Evolutionary conservation across 2,888 invertebrate species (phyloP).

Genomic region (Phrixothrix hirtus): DNA sequence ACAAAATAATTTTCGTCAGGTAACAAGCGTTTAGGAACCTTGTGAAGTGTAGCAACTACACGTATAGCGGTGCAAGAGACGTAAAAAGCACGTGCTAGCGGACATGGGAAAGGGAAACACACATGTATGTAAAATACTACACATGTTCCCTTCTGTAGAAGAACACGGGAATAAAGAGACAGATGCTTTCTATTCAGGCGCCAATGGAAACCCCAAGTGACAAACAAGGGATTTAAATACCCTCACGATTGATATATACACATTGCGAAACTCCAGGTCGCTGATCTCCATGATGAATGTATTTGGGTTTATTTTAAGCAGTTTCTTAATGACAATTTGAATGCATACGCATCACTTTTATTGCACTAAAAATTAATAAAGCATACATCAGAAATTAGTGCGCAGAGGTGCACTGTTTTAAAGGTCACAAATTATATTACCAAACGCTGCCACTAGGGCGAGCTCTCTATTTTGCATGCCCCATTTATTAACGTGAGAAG

Average conservation of each 20-base stretch:
- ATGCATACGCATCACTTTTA: no score
- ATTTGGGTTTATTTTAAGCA: no score
- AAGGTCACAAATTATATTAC: no score
- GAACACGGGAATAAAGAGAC: slow-evolving; percentile 31
- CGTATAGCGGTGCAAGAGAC: slow-evolving; percentile 23
- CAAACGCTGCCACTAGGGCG: no score
- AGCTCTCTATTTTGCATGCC: no score
- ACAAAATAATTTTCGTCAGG: not conserved
- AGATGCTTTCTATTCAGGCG: slow-evolving; percentile 23
- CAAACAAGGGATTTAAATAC: slow-evolving; percentile 16
- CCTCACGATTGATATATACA: slow-evolving; percentile 11
- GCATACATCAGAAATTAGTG: no score
- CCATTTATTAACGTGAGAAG: no score
- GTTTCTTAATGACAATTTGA: no score
- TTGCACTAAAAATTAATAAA: no score
- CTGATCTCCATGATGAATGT: no score
- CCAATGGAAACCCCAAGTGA: slow-evolving; percentile 13
- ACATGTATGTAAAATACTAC: slow-evolving; percentile 34
- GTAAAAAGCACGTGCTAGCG: slow-evolving; percentile 37
- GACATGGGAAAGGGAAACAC: slow-evolving; percentile 34
- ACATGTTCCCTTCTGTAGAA: slow-evolving; percentile 30
- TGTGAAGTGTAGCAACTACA: slow-evolving; percentile 12
- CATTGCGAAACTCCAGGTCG: not conserved
- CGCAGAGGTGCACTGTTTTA: no score
- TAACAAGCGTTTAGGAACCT: slow-evolving; percentile 13